Conservation (phyloP, 2,888 invertebrate genomes). For the Mycalesis mineus region DNA sequence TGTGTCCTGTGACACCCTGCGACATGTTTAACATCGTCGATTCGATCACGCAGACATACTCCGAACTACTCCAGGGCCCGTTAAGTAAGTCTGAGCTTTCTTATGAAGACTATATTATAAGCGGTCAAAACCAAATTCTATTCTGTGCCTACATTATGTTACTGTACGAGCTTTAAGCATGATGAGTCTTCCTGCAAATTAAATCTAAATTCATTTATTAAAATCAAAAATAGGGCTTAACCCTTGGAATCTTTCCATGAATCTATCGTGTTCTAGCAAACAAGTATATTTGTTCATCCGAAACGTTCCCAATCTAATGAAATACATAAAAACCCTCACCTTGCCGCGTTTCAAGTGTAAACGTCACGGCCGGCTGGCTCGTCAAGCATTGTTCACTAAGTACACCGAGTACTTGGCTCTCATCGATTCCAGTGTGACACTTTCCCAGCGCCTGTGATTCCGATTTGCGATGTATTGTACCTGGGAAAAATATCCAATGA, state of each 20-base stretch:
- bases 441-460: not conserved
- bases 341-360: slow-evolving; percentile 18
- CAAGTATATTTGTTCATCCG: slow-evolving; percentile 1
- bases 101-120: too few species aligned
- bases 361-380: slow-evolving; percentile 12
- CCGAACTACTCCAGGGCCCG: too few species aligned
- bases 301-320: slow-evolving; percentile 2
- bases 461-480: not conserved
- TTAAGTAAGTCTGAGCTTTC: too few species aligned
- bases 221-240: too few species aligned
- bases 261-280: not conserved
- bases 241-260: not conserved
- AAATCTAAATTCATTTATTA: too few species aligned
- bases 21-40: too few species aligned
- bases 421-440: not conserved
- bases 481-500: not conserved
- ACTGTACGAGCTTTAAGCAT: too few species aligned
- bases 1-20: too few species aligned
- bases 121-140: too few species aligned
- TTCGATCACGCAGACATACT: too few species aligned
- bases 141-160: too few species aligned
- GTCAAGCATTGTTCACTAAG: slow-evolving; percentile 5
- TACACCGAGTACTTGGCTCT: slow-evolving; percentile 3
- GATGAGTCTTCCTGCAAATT: too few species aligned
- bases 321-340: slow-evolving; percentile 14